phyloP scores from a whole-genome alignment of 2,113 vertebrate species.

The Tricholaema leucomelas region DNA sequence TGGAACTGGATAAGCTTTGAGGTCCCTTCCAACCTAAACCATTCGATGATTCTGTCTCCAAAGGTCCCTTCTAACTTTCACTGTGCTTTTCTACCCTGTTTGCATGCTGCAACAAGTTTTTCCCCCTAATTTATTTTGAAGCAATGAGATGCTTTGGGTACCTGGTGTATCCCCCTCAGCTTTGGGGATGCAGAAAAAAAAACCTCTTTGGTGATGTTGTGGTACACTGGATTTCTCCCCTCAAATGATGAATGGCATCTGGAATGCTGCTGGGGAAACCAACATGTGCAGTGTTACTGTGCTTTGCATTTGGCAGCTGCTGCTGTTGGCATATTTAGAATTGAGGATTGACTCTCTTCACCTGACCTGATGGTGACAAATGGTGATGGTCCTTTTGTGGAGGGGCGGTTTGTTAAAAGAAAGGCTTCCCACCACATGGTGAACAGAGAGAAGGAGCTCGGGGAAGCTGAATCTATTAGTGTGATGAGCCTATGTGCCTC shows the following conservation, averaged over 20 bases:
- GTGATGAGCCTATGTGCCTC: not conserved
- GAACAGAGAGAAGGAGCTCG: not conserved
- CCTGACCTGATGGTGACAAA: not conserved
- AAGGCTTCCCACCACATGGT: not conserved
- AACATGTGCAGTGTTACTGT: fast-evolving
- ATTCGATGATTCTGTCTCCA: not conserved
- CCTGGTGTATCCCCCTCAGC: not conserved
- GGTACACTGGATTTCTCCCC: not conserved
- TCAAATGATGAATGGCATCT: not conserved
- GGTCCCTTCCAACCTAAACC: not conserved
- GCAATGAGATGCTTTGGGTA: not conserved
- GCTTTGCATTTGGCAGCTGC: not conserved
- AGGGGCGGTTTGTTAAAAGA: not conserved
- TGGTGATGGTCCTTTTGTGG: not conserved
- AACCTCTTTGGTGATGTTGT: not conserved
- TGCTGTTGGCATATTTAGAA: not conserved
- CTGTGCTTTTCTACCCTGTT: not conserved
- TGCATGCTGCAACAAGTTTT: not conserved
- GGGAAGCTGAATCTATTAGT: not conserved
- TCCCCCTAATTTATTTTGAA: not conserved
- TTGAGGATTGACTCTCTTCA: not conserved
- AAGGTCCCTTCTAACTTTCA: not conserved
- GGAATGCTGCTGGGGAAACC: not conserved
- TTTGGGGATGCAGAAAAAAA: not conserved
- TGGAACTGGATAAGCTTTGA: not conserved